Evolutionary conservation across 2,888 invertebrate species (phyloP).

Genomic region (Stomorhina lunata): DNA sequence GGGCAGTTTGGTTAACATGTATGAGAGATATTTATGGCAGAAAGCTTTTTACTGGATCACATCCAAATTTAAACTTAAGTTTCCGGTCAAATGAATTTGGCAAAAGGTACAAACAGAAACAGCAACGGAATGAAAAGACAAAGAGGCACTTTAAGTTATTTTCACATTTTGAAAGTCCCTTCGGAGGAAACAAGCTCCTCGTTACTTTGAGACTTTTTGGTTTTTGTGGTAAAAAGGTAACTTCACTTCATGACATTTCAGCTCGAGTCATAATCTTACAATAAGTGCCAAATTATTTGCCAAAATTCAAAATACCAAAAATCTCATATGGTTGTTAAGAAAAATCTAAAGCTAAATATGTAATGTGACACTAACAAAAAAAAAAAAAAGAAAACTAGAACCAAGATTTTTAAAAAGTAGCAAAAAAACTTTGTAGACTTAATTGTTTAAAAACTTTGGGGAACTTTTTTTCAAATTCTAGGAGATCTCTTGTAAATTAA

Average conservation of each 20-base stretch:
- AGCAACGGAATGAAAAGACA: background rate
- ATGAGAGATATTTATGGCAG: conserved; percentile 60
- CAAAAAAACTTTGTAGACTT: background rate
- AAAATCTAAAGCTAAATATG: conserved; percentile 16
- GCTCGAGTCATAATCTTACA: conserved; percentile 55
- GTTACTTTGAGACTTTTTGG: background rate
- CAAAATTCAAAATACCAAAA: conserved; percentile 50
- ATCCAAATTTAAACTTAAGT: conserved; percentile 78
- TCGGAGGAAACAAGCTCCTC: conserved; percentile 15
- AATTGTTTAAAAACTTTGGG: background rate
- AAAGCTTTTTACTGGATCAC: conserved; percentile 76
- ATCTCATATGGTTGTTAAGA: conserved; percentile 65
- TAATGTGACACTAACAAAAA: background rate
- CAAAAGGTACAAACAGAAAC: conserved; percentile 72
- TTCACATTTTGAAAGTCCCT: conserved; percentile 55
- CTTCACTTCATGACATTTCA: conserved; percentile 6
- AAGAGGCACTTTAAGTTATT: conserved; percentile 64
- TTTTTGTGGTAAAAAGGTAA: conserved; percentile 53
- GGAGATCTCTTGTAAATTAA: background rate
- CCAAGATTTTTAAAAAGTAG: background rate
- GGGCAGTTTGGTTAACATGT: too few relatives aligned
- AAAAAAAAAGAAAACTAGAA: conserved; percentile 54
- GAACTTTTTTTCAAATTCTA: too few relatives aligned
- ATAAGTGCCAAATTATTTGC: conserved; percentile 60
- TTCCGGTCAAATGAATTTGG: conserved; percentile 79